Conservation (phyloP, 2,797 vertebrate species). For the Ctenopoma multispine region DNA sequence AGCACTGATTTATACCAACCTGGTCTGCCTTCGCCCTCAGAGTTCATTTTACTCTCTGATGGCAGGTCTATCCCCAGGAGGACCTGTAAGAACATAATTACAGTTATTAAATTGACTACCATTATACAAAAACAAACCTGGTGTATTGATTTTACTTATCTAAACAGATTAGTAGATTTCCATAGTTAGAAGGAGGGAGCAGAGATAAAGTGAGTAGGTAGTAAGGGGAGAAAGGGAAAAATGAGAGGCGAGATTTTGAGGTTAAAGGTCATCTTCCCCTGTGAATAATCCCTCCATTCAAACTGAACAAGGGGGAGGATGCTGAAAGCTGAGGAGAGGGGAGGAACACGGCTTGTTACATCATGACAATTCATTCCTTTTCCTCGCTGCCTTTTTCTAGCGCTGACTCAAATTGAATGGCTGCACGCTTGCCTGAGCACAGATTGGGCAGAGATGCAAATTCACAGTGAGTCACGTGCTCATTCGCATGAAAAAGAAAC, state of each 20-base stretch:
- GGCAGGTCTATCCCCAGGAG: conserved; percentile 86
- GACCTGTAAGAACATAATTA: conserved; percentile 59
- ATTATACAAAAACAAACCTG: background rate
- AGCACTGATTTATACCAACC: conserved; percentile 82
- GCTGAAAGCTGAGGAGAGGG: background rate
- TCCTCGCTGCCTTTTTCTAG: conserved; percentile 39
- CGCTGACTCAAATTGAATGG: conserved; percentile 66
- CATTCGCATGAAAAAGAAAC: conserved; percentile 35
- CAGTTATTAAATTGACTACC: conserved; percentile 14
- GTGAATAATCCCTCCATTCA: conserved; percentile 57
- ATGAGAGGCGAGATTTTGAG: conserved; percentile 28
- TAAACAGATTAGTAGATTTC: conserved; percentile 12
- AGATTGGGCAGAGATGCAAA: conserved; percentile 73
- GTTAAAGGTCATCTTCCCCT: conserved; percentile 60
- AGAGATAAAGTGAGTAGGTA: conserved; percentile 3
- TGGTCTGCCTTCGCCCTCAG: conserved; percentile 87
- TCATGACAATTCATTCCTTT: conserved; percentile 55
- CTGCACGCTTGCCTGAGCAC: conserved; percentile 53
- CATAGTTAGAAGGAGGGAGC: conserved; percentile 1
- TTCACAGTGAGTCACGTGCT: conserved; percentile 60
- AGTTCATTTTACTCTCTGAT: conserved; percentile 84
- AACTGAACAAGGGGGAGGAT: conserved; percentile 33
- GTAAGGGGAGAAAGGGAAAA: background rate
- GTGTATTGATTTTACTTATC: conserved; percentile 9
- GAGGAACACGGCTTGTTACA: conserved; percentile 57